phyloP scores from a whole-genome alignment of 1,140 invertebrate species.

The Bombus balteatus region DNA sequence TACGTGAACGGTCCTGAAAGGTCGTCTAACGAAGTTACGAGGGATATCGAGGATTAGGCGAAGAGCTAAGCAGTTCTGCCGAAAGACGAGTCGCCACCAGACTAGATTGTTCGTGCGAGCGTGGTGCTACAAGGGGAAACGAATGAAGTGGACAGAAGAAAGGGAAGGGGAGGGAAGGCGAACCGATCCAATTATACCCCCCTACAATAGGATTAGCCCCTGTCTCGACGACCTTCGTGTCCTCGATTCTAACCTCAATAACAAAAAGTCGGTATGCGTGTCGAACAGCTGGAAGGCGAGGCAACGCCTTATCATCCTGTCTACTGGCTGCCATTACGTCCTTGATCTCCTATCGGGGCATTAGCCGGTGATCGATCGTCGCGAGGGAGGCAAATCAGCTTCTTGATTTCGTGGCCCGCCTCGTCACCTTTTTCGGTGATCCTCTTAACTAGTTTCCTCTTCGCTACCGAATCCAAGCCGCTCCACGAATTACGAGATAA shows the following conservation, averaged over 20 bases:
- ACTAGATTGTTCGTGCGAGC: constrained; percentile 60
- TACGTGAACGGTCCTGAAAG: constrained; percentile 53
- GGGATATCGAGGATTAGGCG: constrained; percentile 66
- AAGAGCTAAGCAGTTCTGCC: constrained; percentile 65
- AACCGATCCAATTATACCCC: constrained; percentile 73
- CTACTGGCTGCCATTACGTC: constrained; percentile 56
- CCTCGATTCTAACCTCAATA: constrained; percentile 50
- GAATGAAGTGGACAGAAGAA: constrained; percentile 67
- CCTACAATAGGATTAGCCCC: constrained; percentile 72
- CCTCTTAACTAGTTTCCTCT: constrained; percentile 7
- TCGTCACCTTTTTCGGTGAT: constrained; percentile 10
- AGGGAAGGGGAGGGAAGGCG: not conserved
- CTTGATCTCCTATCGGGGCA: constrained; percentile 58
- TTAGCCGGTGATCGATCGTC: constrained; percentile 61
- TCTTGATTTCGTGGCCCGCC: constrained; percentile 13
- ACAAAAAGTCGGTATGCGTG: constrained; percentile 56
- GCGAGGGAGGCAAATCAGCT: constrained; percentile 53
- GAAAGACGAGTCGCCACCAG: constrained; percentile 66
- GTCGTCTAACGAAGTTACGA: constrained; percentile 63
- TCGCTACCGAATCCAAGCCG: constrained; percentile 1
- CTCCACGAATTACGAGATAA: constrained; percentile 36
- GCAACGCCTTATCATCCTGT: constrained; percentile 63
- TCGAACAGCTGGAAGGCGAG: constrained; percentile 45
- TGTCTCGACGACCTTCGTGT: constrained; percentile 40
- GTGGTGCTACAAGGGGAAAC: constrained; percentile 55